Conservation (phyloP, 2,113 vertebrate species). For the Myrmecophaga tridactyla region DNA sequence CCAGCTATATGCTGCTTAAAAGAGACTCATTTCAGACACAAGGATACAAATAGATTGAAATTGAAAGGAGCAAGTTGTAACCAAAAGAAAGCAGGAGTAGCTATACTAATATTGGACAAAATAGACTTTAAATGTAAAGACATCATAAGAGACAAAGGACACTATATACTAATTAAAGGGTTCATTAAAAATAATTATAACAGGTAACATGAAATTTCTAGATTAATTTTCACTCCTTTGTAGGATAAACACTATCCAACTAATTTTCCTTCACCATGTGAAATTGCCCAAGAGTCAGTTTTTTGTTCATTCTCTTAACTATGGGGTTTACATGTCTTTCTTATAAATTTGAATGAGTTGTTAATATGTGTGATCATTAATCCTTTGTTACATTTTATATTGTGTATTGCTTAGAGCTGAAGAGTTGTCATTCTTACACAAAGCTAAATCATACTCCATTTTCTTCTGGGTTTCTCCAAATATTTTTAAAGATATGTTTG, state of each 20-base stretch:
- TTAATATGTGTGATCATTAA: neutral
- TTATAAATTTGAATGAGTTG: neutral
- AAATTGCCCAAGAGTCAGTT: neutral
- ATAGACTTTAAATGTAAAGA: no score
- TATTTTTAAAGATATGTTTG: neutral
- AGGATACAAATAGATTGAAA: no score
- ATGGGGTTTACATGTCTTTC: neutral
- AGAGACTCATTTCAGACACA: no score
- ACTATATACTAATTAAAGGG: no score
- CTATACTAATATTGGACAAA: no score
- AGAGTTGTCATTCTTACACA: neutral
- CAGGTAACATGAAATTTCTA: neutral
- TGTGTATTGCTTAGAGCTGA: neutral
- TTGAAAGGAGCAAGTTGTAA: no score
- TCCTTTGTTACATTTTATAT: neutral
- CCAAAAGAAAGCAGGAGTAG: no score
- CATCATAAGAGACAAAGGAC: no score
- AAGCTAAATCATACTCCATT: neutral
- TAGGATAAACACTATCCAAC: neutral
- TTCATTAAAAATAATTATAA: no score
- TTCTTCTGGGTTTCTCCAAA: neutral
- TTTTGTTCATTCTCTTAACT: neutral
- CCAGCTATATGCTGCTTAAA: no score
- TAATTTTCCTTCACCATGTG: neutral
- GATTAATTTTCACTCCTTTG: neutral